A percentile compares a stretch with the other conserved stretches of the same genome.
phyloP scores from a whole-genome alignment of 2,113 vertebrate genomes.

The Castor canadensis region DNA sequence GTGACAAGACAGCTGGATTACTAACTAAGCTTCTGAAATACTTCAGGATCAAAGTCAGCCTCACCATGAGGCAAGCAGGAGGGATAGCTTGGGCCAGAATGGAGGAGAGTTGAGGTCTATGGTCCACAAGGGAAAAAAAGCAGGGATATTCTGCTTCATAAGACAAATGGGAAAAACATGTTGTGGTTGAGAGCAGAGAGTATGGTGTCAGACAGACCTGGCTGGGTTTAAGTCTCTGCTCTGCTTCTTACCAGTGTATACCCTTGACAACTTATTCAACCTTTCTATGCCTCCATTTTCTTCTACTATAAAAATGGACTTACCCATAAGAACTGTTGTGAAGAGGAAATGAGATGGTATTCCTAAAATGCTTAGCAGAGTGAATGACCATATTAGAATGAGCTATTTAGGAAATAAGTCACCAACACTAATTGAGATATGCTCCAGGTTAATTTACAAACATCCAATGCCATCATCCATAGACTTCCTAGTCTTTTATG shows the following conservation, averaged over 20 bases:
- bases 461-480: background rate
- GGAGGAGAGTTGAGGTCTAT: constrained; percentile 36
- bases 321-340: background rate
- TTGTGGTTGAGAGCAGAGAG: background rate
- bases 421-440: background rate
- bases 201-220: constrained; percentile 32
- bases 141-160: constrained; percentile 20
- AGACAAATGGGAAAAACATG: constrained; percentile 60
- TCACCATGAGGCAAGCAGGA: constrained; percentile 9
- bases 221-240: background rate
- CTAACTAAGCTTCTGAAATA: constrained; percentile 69
- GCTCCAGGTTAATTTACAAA: background rate
- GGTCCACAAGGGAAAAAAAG: background rate
- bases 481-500: too few relatives aligned
- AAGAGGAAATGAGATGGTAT: background rate
- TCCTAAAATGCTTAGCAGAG: background rate
- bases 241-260: background rate
- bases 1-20: constrained; percentile 68
- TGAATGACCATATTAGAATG: background rate
- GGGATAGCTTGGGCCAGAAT: background rate
- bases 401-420: background rate
- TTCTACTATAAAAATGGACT: background rate
- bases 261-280: constrained; percentile 4
- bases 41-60: constrained; percentile 56
- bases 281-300: constrained; percentile 43